Percentiles rank a stretch among this genome's conserved stretches.
Evolutionary conservation across 2,888 invertebrate genomes (phyloP).

Genomic region (Dugesia japonica): DNA sequence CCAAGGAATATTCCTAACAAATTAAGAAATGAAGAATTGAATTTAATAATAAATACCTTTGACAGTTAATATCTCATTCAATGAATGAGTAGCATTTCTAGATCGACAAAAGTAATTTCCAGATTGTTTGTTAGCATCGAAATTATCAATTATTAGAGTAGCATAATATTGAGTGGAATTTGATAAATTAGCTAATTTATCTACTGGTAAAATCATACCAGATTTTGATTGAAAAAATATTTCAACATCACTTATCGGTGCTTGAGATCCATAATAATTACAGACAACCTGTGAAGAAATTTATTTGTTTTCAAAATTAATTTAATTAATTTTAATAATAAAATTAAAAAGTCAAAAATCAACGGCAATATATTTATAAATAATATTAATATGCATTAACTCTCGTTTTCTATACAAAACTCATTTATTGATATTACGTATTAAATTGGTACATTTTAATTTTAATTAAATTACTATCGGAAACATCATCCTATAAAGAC

Average conservation of each 20-base stretch:
- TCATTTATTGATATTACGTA: no score
- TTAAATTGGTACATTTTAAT: no score
- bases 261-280: constrained; percentile 5
- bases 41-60: background rate
- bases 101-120: background rate
- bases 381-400: no score
- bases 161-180: background rate
- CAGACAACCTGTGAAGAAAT: background rate
- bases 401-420: no score
- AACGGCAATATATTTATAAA: no score
- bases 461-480: no score
- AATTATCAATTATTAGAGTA: background rate
- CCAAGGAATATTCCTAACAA: background rate
- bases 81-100: background rate
- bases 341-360: no score
- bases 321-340: no score
- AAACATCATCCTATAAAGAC: no score
- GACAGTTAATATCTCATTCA: background rate
- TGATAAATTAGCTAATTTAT: background rate
- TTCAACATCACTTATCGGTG: background rate
- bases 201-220: background rate
- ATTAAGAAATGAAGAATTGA: no score
- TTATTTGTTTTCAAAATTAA: background rate
- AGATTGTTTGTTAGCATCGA: background rate
- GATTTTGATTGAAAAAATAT: background rate